These are phyloP conservation scores for Mustela erminea DNA, from an alignment of 2,797 vertebrate species.

Conservation along the genomic window DNA sequence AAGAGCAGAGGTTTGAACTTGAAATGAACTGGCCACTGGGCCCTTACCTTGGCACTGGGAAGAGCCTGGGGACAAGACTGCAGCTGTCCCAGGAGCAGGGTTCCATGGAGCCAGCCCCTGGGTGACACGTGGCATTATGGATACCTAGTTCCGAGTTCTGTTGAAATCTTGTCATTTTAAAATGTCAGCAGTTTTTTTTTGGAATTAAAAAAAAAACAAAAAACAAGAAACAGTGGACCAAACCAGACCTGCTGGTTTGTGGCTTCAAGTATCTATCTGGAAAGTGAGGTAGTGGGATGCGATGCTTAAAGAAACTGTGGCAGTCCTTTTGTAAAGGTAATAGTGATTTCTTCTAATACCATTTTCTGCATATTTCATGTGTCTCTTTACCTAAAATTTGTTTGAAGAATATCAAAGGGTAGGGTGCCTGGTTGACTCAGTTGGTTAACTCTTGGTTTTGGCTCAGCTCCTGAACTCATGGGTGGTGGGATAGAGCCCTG, in stretches of 20 bases:
- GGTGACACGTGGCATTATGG: not conserved
- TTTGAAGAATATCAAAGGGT: not conserved
- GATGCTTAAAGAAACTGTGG: not conserved
- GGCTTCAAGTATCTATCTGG: accelerated
- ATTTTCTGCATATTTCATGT: not conserved
- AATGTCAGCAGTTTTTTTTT: not conserved
- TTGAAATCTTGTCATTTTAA: not conserved
- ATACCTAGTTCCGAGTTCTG: not conserved
- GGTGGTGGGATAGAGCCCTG: not conserved
- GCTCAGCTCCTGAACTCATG: not conserved
- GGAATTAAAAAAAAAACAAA: not conserved
- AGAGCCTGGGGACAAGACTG: not conserved
- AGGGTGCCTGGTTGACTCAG: not conserved
- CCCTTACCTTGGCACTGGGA: too few relatives aligned
- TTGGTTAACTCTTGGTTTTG: not conserved
- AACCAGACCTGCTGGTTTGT: not conserved
- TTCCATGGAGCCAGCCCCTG: not conserved
- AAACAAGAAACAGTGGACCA: too few relatives aligned
- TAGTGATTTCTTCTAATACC: not conserved
- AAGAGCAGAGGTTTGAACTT: not conserved
- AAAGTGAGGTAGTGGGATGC: not conserved
- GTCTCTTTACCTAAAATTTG: slow-evolving; percentile 30
- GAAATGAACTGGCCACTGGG: not conserved
- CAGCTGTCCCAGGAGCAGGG: not conserved
- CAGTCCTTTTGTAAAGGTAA: not conserved